These are phyloP conservation scores for Heterocephalus glaber DNA, from an alignment of 2,113 vertebrate genomes.

Conservation along the genomic window DNA sequence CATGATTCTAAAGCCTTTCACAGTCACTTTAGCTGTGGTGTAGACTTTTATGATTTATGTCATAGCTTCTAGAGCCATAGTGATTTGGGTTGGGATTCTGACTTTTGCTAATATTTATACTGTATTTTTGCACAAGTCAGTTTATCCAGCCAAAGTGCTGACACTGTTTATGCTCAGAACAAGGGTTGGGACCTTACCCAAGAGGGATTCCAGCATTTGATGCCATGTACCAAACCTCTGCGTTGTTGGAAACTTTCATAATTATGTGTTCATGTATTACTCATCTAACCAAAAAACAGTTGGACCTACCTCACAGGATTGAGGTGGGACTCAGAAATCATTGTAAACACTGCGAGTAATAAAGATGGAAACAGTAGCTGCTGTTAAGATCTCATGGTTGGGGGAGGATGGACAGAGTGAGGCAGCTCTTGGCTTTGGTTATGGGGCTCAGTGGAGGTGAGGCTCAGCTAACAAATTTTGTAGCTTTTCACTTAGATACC, in stretches of 20 bases:
- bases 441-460: background rate
- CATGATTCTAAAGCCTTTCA: background rate
- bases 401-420: background rate
- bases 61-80: background rate
- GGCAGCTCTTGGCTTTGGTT: conserved; percentile 3
- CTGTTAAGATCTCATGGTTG: background rate
- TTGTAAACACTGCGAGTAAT: background rate
- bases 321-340: background rate
- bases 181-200: background rate
- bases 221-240: background rate
- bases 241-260: background rate
- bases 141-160: background rate
- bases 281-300: background rate
- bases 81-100: background rate
- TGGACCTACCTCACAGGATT: background rate
- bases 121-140: background rate
- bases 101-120: background rate
- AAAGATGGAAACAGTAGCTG: background rate
- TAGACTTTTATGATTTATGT: background rate
- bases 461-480: conserved; percentile 1
- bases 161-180: background rate
- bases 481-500: background rate
- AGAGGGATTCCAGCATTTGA: background rate
- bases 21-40: background rate
- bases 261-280: background rate